Evolutionary conservation across 2,797 vertebrate genomes (phyloP).

Genomic region (Anguilla obscura): DNA sequence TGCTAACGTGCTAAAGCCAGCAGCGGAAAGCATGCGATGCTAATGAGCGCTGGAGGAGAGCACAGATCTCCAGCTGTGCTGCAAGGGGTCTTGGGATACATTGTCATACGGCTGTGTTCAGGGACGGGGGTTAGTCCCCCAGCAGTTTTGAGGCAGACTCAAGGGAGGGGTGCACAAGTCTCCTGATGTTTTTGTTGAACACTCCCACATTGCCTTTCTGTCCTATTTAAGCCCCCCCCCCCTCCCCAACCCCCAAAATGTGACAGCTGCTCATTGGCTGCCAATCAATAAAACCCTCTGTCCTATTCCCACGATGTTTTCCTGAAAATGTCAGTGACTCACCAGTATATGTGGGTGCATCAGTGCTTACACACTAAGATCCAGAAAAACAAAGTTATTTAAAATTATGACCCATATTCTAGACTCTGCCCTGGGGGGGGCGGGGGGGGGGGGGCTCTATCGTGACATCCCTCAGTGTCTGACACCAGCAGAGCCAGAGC

Average conservation of each 20-base stretch:
- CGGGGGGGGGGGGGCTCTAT: neutral
- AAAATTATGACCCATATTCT: neutral
- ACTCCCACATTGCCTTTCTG: neutral
- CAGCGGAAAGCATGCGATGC: neutral
- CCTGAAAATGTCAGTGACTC: neutral
- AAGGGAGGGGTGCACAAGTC: neutral
- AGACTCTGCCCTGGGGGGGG: neutral
- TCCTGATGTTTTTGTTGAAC: neutral
- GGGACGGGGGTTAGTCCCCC: neutral
- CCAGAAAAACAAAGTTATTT: too few relatives aligned
- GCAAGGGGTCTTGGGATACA: neutral
- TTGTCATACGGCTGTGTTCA: neutral
- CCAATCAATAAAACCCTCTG: neutral
- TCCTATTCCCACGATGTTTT: conserved; percentile 3
- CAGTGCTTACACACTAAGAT: too few relatives aligned
- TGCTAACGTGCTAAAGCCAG: neutral
- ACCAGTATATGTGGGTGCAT: neutral
- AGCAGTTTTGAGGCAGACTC: neutral
- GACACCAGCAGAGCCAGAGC: neutral
- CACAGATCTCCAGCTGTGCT: neutral
- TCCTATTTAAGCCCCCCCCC: neutral
- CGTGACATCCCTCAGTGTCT: neutral
- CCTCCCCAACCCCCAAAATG: neutral
- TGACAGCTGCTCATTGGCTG: conserved; percentile 9
- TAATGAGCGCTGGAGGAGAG: neutral